phyloP scores from a whole-genome alignment of 2,113 vertebrate genomes.

The Ochotona princeps region DNA sequence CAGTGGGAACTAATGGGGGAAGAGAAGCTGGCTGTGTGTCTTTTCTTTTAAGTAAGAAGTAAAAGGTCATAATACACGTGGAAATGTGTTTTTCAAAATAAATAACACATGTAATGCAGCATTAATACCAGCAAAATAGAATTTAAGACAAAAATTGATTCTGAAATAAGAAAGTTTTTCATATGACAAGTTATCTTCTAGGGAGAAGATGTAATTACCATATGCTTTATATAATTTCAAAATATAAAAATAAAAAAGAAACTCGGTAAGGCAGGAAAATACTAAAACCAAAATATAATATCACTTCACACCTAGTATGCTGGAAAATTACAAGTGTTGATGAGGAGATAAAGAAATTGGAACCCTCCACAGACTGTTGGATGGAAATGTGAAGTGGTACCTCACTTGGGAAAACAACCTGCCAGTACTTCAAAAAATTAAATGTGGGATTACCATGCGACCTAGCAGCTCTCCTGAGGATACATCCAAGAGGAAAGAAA shows the following conservation, averaged over 20 bases:
- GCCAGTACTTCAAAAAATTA: not conserved
- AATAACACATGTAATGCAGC: too few species aligned
- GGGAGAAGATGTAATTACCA: not conserved
- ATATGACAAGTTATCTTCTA: not conserved
- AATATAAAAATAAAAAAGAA: constrained; percentile 14
- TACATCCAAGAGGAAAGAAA: constrained; percentile 6
- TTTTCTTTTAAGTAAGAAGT: not conserved
- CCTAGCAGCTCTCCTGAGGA: not conserved
- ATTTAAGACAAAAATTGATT: constrained; percentile 25
- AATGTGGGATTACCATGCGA: not conserved
- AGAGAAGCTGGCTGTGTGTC: not conserved
- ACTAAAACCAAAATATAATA: not conserved
- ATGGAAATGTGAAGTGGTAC: not conserved
- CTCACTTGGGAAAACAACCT: not conserved
- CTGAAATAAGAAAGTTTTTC: not conserved
- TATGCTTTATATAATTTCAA: constrained; percentile 8
- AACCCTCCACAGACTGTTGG: not conserved
- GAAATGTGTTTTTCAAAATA: not conserved
- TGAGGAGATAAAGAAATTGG: not conserved
- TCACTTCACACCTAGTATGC: not conserved
- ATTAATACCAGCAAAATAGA: not conserved
- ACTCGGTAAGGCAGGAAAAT: not conserved
- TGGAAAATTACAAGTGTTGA: not conserved
- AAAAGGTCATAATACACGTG: not conserved
- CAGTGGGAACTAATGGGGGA: not conserved